Conservation (phyloP, 2,113 vertebrate species). For the Columbina picui region DNA sequence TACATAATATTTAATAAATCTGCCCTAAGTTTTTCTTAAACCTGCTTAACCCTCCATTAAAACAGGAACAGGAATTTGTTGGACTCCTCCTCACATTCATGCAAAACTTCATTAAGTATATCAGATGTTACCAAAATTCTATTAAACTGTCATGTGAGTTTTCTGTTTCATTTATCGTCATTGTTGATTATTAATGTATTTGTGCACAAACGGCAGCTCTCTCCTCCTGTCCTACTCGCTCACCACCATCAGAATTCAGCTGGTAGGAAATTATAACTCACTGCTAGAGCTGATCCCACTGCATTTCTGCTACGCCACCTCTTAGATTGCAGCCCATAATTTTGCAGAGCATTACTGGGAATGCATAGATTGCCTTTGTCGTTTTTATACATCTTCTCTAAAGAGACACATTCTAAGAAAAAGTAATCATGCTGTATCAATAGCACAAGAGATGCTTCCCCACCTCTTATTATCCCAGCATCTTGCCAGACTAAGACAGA, state of each 20-base stretch:
- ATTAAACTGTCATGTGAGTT: conserved; percentile 3
- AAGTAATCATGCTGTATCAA: background rate
- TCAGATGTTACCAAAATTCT: conserved; percentile 38
- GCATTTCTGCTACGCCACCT: background rate
- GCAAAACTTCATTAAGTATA: conserved; percentile 16
- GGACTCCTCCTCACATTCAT: background rate
- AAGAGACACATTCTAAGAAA: background rate
- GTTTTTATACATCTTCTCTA: background rate
- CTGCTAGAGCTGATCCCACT: background rate
- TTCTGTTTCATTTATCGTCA: conserved; percentile 46
- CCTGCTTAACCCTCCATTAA: conserved; percentile 54
- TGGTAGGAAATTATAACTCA: background rate
- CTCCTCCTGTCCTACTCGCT: background rate
- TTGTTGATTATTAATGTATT: conserved; percentile 44
- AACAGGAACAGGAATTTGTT: conserved; percentile 1
- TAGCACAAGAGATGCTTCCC: conserved; percentile 44
- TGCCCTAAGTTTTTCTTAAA: conserved; percentile 31
- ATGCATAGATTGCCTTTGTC: conserved; percentile 3
- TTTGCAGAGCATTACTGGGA: conserved; percentile 38
- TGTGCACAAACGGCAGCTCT: background rate
- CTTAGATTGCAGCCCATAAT: background rate
- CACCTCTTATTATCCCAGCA: conserved; percentile 39
- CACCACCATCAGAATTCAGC: background rate
- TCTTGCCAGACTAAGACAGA: conserved; percentile 42
- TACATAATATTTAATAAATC: conserved; percentile 66